Conservation (phyloP, 2,797 vertebrate species). For the Serranus cabrilla region DNA sequence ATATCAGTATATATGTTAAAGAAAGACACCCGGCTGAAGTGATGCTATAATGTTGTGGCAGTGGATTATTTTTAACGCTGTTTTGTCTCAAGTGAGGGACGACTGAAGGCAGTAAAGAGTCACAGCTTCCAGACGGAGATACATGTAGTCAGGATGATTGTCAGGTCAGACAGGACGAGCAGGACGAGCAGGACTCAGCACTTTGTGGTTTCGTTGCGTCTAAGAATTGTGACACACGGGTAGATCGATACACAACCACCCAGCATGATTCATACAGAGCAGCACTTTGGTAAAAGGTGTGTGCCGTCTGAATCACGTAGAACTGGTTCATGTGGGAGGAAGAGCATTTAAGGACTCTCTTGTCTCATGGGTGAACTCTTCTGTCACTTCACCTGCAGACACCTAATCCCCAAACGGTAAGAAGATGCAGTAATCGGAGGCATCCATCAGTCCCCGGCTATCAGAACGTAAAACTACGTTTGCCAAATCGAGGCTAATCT, state of each 20-base stretch:
- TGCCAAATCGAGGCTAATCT: conserved; percentile 61
- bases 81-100: neutral
- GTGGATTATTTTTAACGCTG: neutral
- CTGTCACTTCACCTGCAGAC: conserved; percentile 61
- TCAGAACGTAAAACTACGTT: conserved; percentile 58
- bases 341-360: neutral
- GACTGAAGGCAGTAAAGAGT: neutral
- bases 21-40: no score
- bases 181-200: conserved; percentile 19
- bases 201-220: neutral
- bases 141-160: neutral
- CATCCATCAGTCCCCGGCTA: conserved; percentile 48
- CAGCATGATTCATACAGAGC: conserved; percentile 4
- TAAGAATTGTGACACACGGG: neutral
- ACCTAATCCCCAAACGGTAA: conserved; percentile 72
- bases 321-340: neutral
- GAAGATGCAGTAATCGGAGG: conserved; percentile 70
- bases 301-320: neutral
- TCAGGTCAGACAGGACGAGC: conserved; percentile 32
- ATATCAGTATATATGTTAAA: no score
- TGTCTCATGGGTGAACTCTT: conserved; percentile 8
- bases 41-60: neutral
- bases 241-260: neutral
- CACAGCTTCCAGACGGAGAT: neutral
- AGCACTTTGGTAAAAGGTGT: neutral